A percentile compares a stretch with the other conserved stretches of the same genome.
Conservation (phyloP, 2,888 invertebrate genomes). For the Elmis aenea region DNA sequence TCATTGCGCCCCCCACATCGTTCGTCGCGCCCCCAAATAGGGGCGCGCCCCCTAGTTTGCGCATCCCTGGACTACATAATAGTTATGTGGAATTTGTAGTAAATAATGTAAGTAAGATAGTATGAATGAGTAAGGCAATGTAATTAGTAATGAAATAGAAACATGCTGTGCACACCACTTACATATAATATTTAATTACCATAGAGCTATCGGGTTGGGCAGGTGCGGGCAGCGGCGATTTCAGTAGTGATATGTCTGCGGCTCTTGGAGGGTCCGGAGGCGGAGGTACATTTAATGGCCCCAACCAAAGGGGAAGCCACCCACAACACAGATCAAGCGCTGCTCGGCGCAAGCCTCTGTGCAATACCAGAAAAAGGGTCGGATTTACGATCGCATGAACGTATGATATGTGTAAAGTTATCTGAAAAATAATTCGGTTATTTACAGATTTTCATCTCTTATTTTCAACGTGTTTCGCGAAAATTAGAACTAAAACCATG, state of each 20-base stretch:
- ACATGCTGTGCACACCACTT: slow-evolving; percentile 44
- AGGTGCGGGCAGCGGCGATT: slow-evolving; percentile 55
- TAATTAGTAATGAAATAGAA: slow-evolving; percentile 13
- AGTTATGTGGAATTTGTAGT: too few species aligned
- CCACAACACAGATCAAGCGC: slow-evolving; percentile 72
- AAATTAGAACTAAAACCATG: not conserved
- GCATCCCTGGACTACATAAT: too few species aligned
- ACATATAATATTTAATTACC: slow-evolving; percentile 54
- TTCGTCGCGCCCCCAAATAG: too few species aligned
- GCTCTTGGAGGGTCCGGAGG: slow-evolving; percentile 57
- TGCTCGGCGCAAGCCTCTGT: slow-evolving; percentile 68
- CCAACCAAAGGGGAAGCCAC: slow-evolving; percentile 44
- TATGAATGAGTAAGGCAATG: too few species aligned
- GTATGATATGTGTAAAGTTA: slow-evolving; percentile 81
- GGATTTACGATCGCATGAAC: slow-evolving; percentile 84
- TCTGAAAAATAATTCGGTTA: slow-evolving; percentile 58
- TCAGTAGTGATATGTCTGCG: slow-evolving; percentile 57
- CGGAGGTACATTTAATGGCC: slow-evolving; percentile 49
- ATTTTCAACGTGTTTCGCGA: too few species aligned
- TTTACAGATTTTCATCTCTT: too few species aligned
- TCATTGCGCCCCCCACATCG: too few species aligned
- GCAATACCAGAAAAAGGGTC: slow-evolving; percentile 71
- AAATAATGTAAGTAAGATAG: too few species aligned
- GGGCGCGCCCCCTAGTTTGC: too few species aligned
- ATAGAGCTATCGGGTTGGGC: slow-evolving; percentile 50